Percentiles rank a stretch among this genome's conserved stretches.
Conservation (phyloP, 1,140 invertebrate genomes). For the Heliconius hermathena region DNA sequence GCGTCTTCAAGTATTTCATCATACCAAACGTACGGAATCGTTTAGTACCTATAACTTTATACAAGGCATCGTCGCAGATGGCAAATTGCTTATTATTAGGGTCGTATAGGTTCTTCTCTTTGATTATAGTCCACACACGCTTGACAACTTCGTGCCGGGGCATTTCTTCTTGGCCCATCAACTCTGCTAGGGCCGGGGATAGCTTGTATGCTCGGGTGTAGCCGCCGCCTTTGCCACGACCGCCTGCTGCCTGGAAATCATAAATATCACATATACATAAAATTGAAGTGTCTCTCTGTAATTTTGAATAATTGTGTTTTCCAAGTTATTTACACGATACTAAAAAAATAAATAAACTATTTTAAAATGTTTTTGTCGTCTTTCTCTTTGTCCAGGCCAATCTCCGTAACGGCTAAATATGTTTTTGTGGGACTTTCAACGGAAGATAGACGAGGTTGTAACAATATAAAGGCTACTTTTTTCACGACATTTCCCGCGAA, state of each 20-base stretch:
- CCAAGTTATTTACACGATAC: no score
- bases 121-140: slow-evolving; percentile 95
- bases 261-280: background rate
- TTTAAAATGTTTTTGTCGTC: no score
- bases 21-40: slow-evolving; percentile 96
- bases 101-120: slow-evolving; percentile 95
- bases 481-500: no score
- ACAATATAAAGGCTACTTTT: no score
- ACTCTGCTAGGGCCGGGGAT: slow-evolving; percentile 91
- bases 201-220: slow-evolving; percentile 92
- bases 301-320: no score
- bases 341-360: no score
- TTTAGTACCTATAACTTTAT: slow-evolving; percentile 94
- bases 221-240: slow-evolving; percentile 85
- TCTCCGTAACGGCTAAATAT: no score
- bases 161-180: slow-evolving; percentile 93
- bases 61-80: slow-evolving; percentile 94
- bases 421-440: no score
- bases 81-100: slow-evolving; percentile 97
- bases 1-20: slow-evolving; percentile 97
- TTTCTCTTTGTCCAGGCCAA: no score
- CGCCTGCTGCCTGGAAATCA: slow-evolving; percentile 51
- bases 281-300: background rate
- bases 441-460: no score
- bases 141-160: slow-evolving; percentile 96